These are phyloP conservation scores for Gortyna flavago DNA, from an alignment of 2,888 invertebrate genomes.

Conservation along the genomic window DNA sequence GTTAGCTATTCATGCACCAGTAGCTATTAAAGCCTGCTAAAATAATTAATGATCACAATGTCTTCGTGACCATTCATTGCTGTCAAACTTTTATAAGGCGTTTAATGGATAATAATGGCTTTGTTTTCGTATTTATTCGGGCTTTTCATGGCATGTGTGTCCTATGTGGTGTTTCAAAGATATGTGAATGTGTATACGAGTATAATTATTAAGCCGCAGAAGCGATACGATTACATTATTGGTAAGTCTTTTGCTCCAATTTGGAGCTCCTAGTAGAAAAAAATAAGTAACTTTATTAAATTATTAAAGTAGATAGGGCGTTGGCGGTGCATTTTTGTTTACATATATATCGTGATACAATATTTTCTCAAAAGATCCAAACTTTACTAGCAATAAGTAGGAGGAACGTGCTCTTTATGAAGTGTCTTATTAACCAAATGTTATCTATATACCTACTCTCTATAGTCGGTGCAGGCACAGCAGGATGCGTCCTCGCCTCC, in stretches of 20 bases:
- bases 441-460: neutral
- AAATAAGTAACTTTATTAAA: conserved; percentile 5
- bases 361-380: neutral
- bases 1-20: neutral
- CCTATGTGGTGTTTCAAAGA: conserved; percentile 83
- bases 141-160: conserved; percentile 75
- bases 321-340: neutral
- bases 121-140: conserved; percentile 78
- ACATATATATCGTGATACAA: neutral
- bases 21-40: neutral
- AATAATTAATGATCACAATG: neutral
- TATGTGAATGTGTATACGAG: conserved; percentile 79
- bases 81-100: conserved; percentile 8
- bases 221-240: conserved; percentile 86
- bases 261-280: conserved; percentile 12
- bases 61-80: conserved; percentile 16
- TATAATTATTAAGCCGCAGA: conserved; percentile 79
- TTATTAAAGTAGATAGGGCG: neutral
- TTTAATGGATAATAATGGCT: conserved; percentile 71
- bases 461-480: conserved; percentile 93
- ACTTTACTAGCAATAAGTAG: neutral
- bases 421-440: neutral
- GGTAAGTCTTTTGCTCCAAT: conserved; percentile 74
- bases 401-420: neutral
- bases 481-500: conserved; percentile 93